Conservation (phyloP, 2,888 invertebrate genomes). For the Chaetogeoica ovagalla region DNA sequence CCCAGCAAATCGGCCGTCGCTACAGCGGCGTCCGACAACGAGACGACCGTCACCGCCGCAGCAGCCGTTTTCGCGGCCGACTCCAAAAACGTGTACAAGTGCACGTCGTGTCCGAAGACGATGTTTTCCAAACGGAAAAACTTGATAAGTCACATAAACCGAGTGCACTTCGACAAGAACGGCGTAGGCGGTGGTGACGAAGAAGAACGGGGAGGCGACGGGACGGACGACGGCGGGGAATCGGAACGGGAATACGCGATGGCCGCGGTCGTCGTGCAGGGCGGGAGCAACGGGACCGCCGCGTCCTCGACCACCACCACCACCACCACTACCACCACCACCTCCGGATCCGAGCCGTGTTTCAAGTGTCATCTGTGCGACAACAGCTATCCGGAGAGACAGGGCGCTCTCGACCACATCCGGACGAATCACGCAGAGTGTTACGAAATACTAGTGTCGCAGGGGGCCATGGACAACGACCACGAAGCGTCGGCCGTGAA, state of each 20-base stretch:
- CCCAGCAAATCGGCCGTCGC: constrained; percentile 43
- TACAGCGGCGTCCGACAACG: neutral
- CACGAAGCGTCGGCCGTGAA: constrained; percentile 62
- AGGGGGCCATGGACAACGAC: constrained; percentile 73
- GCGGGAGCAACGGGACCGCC: too few species aligned
- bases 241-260: constrained; percentile 35
- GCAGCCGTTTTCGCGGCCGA: constrained; percentile 57
- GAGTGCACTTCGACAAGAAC: constrained; percentile 49
- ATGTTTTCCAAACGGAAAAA: constrained; percentile 80
- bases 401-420: constrained; percentile 81
- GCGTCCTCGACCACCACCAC: neutral
- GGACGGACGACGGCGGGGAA: neutral
- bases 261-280: neutral
- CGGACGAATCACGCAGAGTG: constrained; percentile 74
- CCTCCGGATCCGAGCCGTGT: constrained; percentile 67
- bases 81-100: constrained; percentile 73
- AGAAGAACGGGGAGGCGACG: constrained; percentile 27
- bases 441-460: constrained; percentile 79
- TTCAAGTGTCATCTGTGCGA: constrained; percentile 94
- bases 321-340: constrained; percentile 19
- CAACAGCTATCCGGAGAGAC: constrained; percentile 77
- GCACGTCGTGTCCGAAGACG: constrained; percentile 78
- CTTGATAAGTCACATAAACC: constrained; percentile 73
- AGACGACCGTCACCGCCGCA: constrained; percentile 57
- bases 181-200: neutral